Percentiles rank a stretch among this genome's conserved stretches.
Conservation (phyloP, 2,113 vertebrate genomes). For the Gambusia affinis region DNA sequence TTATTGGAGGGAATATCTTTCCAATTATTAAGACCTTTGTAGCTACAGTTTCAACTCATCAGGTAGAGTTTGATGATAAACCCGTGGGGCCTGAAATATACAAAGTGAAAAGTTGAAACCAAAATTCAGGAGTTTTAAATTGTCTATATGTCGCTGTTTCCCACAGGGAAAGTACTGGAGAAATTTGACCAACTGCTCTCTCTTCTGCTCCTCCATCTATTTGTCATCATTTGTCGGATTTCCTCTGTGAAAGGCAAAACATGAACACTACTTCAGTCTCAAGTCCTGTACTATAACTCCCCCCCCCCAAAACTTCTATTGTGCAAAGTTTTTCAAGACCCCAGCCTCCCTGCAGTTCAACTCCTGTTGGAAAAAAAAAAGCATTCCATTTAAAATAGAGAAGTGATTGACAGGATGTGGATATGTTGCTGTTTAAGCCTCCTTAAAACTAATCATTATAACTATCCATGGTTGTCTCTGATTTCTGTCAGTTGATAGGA, state of each 20-base stretch:
- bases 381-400: conserved; percentile 58
- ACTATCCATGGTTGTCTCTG: conserved; percentile 73
- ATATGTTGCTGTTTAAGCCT: conserved; percentile 44
- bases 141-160: conserved; percentile 29
- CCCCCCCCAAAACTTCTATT: conserved; percentile 52
- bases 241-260: conserved; percentile 26
- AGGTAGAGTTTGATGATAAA: too few relatives aligned
- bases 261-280: conserved; percentile 33
- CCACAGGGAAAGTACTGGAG: conserved; percentile 45
- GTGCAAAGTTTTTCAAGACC: conserved; percentile 41
- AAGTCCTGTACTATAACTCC: conserved; percentile 71
- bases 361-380: conserved; percentile 2
- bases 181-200: conserved; percentile 45
- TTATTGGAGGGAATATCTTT: too few relatives aligned
- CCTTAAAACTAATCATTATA: conserved; percentile 41
- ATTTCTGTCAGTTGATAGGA: conserved; percentile 65
- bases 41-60: too few relatives aligned
- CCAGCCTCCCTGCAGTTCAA: conserved; percentile 20
- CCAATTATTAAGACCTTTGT: too few relatives aligned
- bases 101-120: background rate
- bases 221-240: conserved; percentile 39
- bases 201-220: conserved; percentile 54
- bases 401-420: conserved; percentile 68
- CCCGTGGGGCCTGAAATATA: background rate
- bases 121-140: background rate